These are phyloP conservation scores for Gasterosteus aculeatus DNA, from an alignment of 2,113 vertebrate genomes.

Conservation along the genomic window DNA sequence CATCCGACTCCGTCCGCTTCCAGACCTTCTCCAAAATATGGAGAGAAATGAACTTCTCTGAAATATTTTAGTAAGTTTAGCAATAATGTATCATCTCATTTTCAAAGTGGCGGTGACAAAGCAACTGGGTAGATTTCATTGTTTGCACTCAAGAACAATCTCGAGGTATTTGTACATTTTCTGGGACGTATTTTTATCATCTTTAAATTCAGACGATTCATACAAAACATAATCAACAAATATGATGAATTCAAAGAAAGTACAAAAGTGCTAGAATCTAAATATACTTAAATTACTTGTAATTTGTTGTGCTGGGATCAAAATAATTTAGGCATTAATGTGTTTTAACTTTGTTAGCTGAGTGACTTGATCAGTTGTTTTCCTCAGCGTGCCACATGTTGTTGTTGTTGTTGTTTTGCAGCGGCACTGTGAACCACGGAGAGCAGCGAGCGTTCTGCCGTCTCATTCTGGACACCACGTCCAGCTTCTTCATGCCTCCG, in stretches of 20 bases:
- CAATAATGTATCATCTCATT: no score
- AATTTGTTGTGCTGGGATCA: neutral
- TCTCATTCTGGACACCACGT: constrained; percentile 81
- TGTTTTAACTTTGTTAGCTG: neutral
- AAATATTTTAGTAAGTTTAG: constrained; percentile 85
- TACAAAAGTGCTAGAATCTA: neutral
- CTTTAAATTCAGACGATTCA: neutral
- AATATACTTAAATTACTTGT: no score
- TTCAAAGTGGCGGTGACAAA: neutral
- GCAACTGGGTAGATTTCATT: no score
- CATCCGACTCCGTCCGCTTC: constrained; percentile 87
- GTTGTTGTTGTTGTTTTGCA: constrained; percentile 56
- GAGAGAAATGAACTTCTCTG: constrained; percentile 87
- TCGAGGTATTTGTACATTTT: neutral
- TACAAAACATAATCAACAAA: neutral
- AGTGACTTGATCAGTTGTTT: neutral
- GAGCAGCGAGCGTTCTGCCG: constrained; percentile 85
- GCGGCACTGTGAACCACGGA: constrained; percentile 77
- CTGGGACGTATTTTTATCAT: neutral
- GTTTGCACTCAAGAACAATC: neutral
- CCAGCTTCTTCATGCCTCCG: constrained; percentile 86
- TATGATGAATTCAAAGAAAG: no score
- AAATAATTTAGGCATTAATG: neutral
- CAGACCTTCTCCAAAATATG: constrained; percentile 87
- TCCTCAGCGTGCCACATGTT: neutral